phyloP scores from a whole-genome alignment of 1,140 invertebrate genomes.

The Cotesia vestalis region DNA sequence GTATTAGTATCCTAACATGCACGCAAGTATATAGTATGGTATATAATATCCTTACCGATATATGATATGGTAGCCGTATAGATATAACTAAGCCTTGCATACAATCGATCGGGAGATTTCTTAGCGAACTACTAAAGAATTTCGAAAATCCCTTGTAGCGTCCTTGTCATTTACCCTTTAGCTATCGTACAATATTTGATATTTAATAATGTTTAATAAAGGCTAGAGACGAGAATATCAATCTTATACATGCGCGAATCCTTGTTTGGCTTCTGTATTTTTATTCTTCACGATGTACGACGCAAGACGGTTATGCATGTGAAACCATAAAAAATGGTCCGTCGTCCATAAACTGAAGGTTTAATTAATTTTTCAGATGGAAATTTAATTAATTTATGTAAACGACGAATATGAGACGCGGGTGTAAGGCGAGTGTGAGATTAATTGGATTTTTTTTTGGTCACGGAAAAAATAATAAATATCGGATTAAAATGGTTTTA shows the following conservation, averaged over 20 bases:
- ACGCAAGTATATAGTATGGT: too few relatives aligned
- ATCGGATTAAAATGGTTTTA: not conserved
- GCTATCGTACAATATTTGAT: too few relatives aligned
- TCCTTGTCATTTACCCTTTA: not conserved
- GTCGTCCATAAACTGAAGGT: too few relatives aligned
- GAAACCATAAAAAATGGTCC: not conserved
- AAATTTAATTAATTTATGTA: too few relatives aligned
- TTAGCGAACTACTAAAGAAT: conserved; percentile 22
- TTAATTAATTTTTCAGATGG: too few relatives aligned
- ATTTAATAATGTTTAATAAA: not conserved
- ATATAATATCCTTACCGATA: too few relatives aligned
- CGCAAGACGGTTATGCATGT: too few relatives aligned
- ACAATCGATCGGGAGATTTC: not conserved
- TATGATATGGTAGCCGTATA: too few relatives aligned
- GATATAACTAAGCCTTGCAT: too few relatives aligned
- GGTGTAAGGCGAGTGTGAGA: not conserved
- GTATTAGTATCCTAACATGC: too few relatives aligned
- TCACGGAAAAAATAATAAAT: not conserved
- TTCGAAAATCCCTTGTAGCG: conserved; percentile 3
- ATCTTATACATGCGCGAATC: conserved; percentile 4
- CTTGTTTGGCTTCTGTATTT: not conserved
- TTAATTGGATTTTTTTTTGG: not conserved
- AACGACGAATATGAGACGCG: too few relatives aligned
- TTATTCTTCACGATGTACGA: too few relatives aligned
- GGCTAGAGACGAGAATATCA: conserved; percentile 13